phyloP scores from a whole-genome alignment of 2,113 vertebrate species.

The Ammodytes marinus region DNA sequence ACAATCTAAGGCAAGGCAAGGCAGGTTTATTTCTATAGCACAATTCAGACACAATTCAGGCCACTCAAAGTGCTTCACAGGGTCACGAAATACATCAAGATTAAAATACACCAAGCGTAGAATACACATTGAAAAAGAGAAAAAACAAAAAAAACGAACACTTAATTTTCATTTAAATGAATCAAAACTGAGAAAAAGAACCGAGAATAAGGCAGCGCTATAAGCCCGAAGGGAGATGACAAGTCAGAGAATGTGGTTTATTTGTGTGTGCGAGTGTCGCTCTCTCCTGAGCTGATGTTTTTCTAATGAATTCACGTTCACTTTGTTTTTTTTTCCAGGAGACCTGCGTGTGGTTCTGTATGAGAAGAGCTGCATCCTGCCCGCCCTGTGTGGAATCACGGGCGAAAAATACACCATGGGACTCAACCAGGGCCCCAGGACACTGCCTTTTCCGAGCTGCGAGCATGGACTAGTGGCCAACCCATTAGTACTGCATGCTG shows the following conservation, averaged over 20 bases:
- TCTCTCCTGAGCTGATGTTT: not conserved
- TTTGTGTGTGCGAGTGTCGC: not conserved
- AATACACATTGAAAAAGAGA: no score
- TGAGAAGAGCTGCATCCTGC: constrained; percentile 81
- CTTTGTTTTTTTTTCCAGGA: constrained; percentile 71
- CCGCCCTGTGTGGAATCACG: constrained; percentile 72
- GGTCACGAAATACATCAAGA: no score
- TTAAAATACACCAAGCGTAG: no score
- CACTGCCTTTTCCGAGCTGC: no score
- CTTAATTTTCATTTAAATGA: constrained; percentile 30
- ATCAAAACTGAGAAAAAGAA: constrained; percentile 55
- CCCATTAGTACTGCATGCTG: no score
- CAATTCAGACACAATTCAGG: no score
- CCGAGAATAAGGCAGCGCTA: not conserved
- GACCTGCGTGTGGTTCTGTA: constrained; percentile 77
- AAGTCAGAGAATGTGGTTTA: not conserved
- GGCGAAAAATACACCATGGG: constrained; percentile 77
- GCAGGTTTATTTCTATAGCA: no score
- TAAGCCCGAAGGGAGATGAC: not conserved
- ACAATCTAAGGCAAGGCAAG: no score
- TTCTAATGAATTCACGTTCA: not conserved
- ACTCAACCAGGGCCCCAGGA: no score
- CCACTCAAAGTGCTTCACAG: no score
- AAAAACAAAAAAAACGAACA: no score
- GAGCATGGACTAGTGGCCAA: no score